Evolutionary conservation across 2,888 invertebrate species (phyloP), one percentile per base, ranked within the genome.

Genomic region (Dryocosmus kuriphilus): DNA sequence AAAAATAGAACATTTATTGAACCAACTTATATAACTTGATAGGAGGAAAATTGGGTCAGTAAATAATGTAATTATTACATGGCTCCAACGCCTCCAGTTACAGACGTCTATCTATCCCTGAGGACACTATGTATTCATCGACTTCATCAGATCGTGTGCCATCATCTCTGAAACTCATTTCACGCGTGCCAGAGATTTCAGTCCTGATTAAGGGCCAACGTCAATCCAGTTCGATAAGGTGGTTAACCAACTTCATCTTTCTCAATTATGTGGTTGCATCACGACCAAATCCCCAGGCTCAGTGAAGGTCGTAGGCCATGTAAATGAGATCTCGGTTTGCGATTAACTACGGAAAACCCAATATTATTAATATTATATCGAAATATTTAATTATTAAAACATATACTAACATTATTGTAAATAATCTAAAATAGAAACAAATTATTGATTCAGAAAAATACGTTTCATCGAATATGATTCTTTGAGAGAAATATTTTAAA

Each of bases 91-190:
- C 35, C 11, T 63, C n/a, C 38, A 38, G 38, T 63, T n/a, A 35
- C 32, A 22, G 24, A 35, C 35, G n/a, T 22, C 38, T n/a, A 57
- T 2, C 24, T 38, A 35, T 63, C 63, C 38, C 63, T 32, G 22
- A 63, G 38, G 65, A 41, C 65, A 22, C 16, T 41, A 24, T 16
- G 22, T 65, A 65, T 65, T 65, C 65, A 62, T 62, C 62, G 32
- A 32, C 14, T 46, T 9, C 46, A 57, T 57, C 4, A 62, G 32
- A 62, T 62, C 63, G 19, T 62, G n/a, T 24, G n/a, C 35, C 35
- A 38, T 63, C 63, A 63, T 38, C 63, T 1, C 38, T 65, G 38
- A 65, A 65, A 65, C 65, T 41, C 65, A 65, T 65, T 65, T 65
- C 24, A 65, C 65, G 35, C 65, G 65, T 35, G 38, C n/a, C 24